Conservation (phyloP, 1,140 invertebrate genomes). For the Cydia amplana region DNA sequence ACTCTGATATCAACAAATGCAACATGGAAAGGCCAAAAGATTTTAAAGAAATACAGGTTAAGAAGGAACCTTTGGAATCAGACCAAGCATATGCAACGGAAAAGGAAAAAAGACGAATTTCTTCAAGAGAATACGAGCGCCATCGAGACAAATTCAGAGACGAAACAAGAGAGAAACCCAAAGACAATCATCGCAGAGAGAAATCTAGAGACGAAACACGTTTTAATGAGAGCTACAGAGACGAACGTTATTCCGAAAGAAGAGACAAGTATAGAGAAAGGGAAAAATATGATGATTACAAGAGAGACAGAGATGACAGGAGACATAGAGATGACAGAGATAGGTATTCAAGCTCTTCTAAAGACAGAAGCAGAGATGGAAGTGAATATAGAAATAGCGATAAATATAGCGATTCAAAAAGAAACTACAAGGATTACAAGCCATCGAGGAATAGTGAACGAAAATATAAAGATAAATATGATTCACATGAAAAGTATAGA, state of each 20-base stretch:
- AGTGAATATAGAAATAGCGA: constrained; percentile 20
- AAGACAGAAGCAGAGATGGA: constrained; percentile 6
- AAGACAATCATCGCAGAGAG: background rate
- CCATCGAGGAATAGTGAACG: background rate
- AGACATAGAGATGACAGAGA: constrained; percentile 10
- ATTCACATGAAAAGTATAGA: background rate
- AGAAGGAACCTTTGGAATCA: constrained; percentile 8
- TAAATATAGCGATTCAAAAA: background rate
- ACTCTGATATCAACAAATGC: background rate
- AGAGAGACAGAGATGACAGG: constrained; percentile 4
- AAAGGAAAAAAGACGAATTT: background rate
- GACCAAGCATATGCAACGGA: background rate
- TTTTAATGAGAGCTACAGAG: background rate
- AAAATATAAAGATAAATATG: background rate
- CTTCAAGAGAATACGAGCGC: background rate
- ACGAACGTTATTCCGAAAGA: background rate
- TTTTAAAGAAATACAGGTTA: background rate
- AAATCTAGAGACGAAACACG: background rate
- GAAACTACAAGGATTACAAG: background rate
- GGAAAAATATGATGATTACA: background rate
- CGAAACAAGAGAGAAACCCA: constrained; percentile 1
- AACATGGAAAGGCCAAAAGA: background rate
- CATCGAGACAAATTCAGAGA: background rate
- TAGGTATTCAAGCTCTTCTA: constrained; percentile 12
- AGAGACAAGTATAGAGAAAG: background rate